Base-by-base conservation (phyloP, 2,113 vertebrate genomes). In the Forbesichthys agassizii region DNA sequence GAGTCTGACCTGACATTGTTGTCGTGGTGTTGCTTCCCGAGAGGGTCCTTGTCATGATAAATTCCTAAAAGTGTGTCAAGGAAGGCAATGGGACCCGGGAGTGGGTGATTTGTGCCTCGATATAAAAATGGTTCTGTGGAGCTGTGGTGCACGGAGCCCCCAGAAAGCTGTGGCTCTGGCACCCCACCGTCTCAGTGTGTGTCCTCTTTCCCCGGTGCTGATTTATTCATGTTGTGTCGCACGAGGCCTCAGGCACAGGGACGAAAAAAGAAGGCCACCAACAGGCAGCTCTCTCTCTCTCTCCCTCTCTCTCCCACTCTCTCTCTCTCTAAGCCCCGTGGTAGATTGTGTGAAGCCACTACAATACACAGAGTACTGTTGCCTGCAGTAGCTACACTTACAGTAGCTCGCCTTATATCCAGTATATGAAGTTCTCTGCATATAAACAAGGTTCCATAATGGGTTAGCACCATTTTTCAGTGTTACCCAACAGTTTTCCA, bases 161-260 rank as follows among this genome's bases (percentile, higher is more conserved):
- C 58, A 68, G 64, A 73, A 77, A 73, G 27, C 27, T 27, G 27
- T 27, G 65, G 59, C 61, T 65, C 27, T 62, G 55, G 60, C 64
- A 55, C 61, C 71, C 71, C 64, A 56, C 65, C 66, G 80, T 79
- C 68, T 75, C 52, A 52, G 27, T 49, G 49, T n/a, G n/a, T 20
- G 12, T 78, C 78, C 75, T 80, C 78, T 81, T 78, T 77, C 84
- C 80, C 73, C 58, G 42, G 33, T 68, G 64, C 79, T 87, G 78
- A 87, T 85, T 83, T 83, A 87, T 87, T 87, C 61, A 87, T 83
- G 69, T 61, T 72, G 71, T 79, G 80, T 81, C 63, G 60, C 68
- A 65, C 68, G 48, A 83, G 71, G 69, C 80, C 77, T 36, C 57
- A 12, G 82, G 82, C 68, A 66, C 61, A 62, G 55, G 64, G 56